These are phyloP conservation scores for Teinopalpus imperialis DNA, from an alignment of 2,888 invertebrate species.

Conservation along the genomic window DNA sequence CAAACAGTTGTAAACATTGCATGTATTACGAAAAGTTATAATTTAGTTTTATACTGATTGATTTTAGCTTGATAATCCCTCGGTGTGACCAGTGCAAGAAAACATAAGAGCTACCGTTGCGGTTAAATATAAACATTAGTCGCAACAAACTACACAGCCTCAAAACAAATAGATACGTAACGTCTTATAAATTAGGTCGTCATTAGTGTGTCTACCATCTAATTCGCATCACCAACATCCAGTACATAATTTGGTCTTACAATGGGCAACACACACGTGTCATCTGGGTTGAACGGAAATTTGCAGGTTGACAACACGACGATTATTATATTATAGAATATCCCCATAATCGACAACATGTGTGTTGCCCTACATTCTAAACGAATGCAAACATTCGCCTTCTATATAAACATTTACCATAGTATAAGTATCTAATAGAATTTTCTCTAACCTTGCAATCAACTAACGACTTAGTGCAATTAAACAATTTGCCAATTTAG, in stretches of 20 bases:
- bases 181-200: slow-evolving; percentile 46
- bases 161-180: slow-evolving; percentile 37
- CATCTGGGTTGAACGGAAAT: slow-evolving; percentile 18
- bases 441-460: slow-evolving; percentile 48
- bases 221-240: slow-evolving; percentile 42
- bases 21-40: neutral
- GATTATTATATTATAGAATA: neutral
- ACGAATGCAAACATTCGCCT: slow-evolving; percentile 58
- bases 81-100: slow-evolving; percentile 38
- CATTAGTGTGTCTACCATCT: slow-evolving; percentile 48
- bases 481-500: slow-evolving; percentile 42
- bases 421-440: slow-evolving; percentile 49
- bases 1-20: neutral
- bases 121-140: slow-evolving; percentile 30
- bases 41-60: neutral
- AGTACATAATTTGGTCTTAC: slow-evolving; percentile 55
- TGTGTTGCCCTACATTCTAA: slow-evolving; percentile 47
- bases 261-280: slow-evolving; percentile 28
- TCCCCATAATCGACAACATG: slow-evolving; percentile 10
- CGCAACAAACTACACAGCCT: slow-evolving; percentile 51
- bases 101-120: slow-evolving; percentile 26
- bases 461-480: slow-evolving; percentile 52
- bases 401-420: slow-evolving; percentile 54
- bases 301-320: neutral
- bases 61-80: slow-evolving; percentile 33